Conservation (phyloP, 2,888 invertebrate genomes). For the Tenthredo scrophulariae region DNA sequence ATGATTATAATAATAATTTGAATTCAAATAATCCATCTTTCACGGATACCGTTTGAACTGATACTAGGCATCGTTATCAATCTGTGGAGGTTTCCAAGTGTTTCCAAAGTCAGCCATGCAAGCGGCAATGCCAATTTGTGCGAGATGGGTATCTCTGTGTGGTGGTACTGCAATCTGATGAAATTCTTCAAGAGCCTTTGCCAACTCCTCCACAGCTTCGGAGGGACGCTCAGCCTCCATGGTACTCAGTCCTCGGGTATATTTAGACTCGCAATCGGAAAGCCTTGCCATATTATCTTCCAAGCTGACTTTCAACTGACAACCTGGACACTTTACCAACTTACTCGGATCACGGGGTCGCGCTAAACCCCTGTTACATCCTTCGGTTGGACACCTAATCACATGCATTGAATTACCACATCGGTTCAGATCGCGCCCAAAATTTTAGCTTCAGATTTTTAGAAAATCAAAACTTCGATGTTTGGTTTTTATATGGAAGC, state of each 20-base stretch:
- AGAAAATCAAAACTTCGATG: background rate
- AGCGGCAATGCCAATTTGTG: constrained; percentile 85
- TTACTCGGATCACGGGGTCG: constrained; percentile 76
- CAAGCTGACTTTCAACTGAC: constrained; percentile 79
- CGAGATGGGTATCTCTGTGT: constrained; percentile 84
- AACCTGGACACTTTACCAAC: constrained; percentile 79
- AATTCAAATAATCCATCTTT: background rate
- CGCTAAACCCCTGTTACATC: constrained; percentile 79
- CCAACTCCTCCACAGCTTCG: constrained; percentile 81
- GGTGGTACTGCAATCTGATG: constrained; percentile 84
- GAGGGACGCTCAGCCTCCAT: constrained; percentile 81
- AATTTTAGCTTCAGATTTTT: background rate
- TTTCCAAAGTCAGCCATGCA: constrained; percentile 84
- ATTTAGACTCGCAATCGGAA: constrained; percentile 79
- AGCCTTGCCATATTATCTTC: constrained; percentile 77
- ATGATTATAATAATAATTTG: background rate
- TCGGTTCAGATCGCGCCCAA: too few species aligned
- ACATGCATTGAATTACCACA: background rate
- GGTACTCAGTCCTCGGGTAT: constrained; percentile 77
- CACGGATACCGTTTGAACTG: background rate
- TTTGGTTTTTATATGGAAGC: constrained; percentile 46
- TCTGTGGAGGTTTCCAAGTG: constrained; percentile 60
- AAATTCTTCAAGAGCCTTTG: constrained; percentile 82
- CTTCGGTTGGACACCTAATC: constrained; percentile 79
- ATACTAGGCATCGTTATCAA: background rate